phyloP scores from a whole-genome alignment of 2,888 invertebrate genomes.

The Stomorhina lunata region DNA sequence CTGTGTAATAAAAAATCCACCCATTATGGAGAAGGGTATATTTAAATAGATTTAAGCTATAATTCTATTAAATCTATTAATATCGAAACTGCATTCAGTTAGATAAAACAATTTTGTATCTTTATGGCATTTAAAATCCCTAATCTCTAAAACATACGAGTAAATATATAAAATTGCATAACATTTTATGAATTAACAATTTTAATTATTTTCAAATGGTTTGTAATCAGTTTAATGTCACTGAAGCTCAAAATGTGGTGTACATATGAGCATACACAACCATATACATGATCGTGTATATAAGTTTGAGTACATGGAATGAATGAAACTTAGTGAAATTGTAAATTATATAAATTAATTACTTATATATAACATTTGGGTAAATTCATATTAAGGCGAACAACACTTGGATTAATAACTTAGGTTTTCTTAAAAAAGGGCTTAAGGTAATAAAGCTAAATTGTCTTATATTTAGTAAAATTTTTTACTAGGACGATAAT shows the following conservation, averaged over 20 bases:
- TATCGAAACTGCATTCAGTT: not conserved
- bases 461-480: too few relatives aligned
- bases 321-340: not conserved
- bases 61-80: too few relatives aligned
- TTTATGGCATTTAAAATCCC: not conserved
- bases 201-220: constrained; percentile 11
- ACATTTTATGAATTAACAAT: not conserved
- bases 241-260: not conserved
- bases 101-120: not conserved
- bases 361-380: too few relatives aligned
- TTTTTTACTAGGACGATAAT: too few relatives aligned
- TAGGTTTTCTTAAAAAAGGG: too few relatives aligned
- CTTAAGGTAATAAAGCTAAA: too few relatives aligned
- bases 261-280: not conserved
- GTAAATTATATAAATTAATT: too few relatives aligned
- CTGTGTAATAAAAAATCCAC: too few relatives aligned
- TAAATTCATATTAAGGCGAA: too few relatives aligned
- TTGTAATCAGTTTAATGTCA: constrained; percentile 7
- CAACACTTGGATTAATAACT: too few relatives aligned
- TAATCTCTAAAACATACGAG: not conserved
- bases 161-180: not conserved
- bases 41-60: not conserved
- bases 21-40: too few relatives aligned
- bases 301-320: not conserved
- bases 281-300: not conserved